Conservation (phyloP, 2,888 invertebrate species). For the Torymus texanus region DNA sequence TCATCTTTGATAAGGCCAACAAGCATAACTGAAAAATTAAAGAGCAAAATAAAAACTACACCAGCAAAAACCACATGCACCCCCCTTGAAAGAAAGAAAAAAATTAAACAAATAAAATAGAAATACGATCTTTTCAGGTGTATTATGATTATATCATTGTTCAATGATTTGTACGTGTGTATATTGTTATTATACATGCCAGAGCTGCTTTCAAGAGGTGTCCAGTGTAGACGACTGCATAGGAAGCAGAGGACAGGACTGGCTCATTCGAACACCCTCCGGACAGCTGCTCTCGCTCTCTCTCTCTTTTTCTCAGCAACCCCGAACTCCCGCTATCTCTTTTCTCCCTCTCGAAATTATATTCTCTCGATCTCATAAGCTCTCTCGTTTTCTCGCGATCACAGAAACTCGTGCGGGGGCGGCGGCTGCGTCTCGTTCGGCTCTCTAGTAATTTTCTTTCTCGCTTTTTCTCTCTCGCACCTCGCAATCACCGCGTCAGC, state of each 20-base stretch:
- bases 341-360: background rate
- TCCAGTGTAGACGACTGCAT: slow-evolving; percentile 37
- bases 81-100: too few species aligned
- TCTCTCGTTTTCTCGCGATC: background rate
- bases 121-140: too few species aligned
- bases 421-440: slow-evolving; percentile 1
- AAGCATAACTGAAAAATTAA: too few species aligned
- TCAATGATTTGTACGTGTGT: too few species aligned
- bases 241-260: slow-evolving; percentile 11
- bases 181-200: slow-evolving; percentile 44
- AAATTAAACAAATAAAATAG: too few species aligned
- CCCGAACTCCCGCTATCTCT: slow-evolving; percentile 13
- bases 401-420: slow-evolving; percentile 7
- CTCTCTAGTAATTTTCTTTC: slow-evolving; percentile 7
- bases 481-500: slow-evolving; percentile 7
- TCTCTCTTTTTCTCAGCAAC: slow-evolving; percentile 2
- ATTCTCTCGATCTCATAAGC: background rate
- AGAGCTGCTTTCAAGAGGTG: slow-evolving; percentile 42
- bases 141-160: too few species aligned
- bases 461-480: background rate
- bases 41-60: too few species aligned
- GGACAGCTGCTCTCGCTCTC: slow-evolving; percentile 1
- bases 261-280: slow-evolving; percentile 2
- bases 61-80: too few species aligned
- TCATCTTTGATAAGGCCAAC: too few species aligned